Evolutionary conservation across 2,888 invertebrate species (phyloP), one percentile per base, ranked within the genome.

Genomic region (Fabriciana adippe): DNA sequence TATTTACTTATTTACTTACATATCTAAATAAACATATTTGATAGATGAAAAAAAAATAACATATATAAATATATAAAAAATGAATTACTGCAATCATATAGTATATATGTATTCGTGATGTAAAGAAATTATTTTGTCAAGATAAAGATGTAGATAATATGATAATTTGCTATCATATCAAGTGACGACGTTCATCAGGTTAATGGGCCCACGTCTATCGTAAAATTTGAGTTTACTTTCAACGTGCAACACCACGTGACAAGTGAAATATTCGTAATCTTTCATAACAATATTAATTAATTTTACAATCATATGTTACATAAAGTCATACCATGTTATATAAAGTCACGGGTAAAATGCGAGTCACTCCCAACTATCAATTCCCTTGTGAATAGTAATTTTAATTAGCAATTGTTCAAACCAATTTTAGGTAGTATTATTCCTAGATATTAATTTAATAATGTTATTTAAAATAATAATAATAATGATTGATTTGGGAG

Each of bases 181-280:
- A 72, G 62, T 18, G 57, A 31, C 71, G 76, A 75, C 76, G 69
- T 68, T 77, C 76, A 76, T 78, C 74, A 72, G 55, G 66, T 69
- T 77, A 78, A 79, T 79, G 78, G 79, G 65, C 55, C 74, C 73
- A 72, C 76, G 66, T 75, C 75, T 75, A 71, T 72, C 55, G 69
- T 64, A 61, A 72, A 75, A 55, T 75, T 72, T 71, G 55, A 70
- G 50, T 50, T n/a, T 6, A 50, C 16, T 5, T 15, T 16, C 6
- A 57, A 47, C 45, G 55, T 59, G 64, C 18, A 18, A 16, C 31
- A n/a, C n/a, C 53, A 60, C 63, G 62, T 64, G 63, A 70, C 54
- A 56, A 66, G 41, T 41, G 45, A 16, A 51, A 55, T 41, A 56
- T 18, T 50, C 45, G 45, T 51, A 55, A 21, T 55, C 59, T 66